Evolutionary conservation across 2,888 invertebrate species (phyloP).

Genomic region (Esperia sulphurella): DNA sequence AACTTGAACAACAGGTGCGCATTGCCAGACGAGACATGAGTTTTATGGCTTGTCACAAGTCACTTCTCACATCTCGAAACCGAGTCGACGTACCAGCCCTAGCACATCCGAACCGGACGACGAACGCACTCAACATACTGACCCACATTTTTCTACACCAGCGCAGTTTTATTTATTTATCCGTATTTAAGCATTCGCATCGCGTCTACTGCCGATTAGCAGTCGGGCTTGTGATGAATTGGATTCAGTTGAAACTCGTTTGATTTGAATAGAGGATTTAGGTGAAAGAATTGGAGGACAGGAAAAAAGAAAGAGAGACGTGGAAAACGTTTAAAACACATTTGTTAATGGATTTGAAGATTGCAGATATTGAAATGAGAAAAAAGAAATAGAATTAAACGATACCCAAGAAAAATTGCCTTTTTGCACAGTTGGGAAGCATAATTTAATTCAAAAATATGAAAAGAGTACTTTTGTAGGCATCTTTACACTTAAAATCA

Average conservation of each 20-base stretch:
- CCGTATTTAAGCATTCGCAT: slow-evolving; percentile 51
- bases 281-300: too few relatives aligned
- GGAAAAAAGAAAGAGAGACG: slow-evolving; percentile 1
- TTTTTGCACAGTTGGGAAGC: too few relatives aligned
- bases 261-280: slow-evolving; percentile 2
- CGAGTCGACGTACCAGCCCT: background rate
- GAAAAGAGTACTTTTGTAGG: too few relatives aligned
- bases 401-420: too few relatives aligned
- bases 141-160: slow-evolving; percentile 57
- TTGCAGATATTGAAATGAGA: too few relatives aligned
- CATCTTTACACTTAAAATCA: too few relatives aligned
- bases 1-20: too few relatives aligned
- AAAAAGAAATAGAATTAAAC: too few relatives aligned
- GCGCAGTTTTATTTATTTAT: slow-evolving; percentile 63
- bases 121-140: slow-evolving; percentile 53
- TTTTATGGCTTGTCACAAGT: too few relatives aligned
- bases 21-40: too few relatives aligned
- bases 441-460: too few relatives aligned
- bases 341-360: too few relatives aligned
- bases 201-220: slow-evolving; percentile 37
- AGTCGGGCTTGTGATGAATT: slow-evolving; percentile 30
- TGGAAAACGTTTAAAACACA: background rate
- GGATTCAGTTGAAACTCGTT: slow-evolving; percentile 24
- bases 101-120: slow-evolving; percentile 26
- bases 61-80: background rate